Evolutionary conservation across 1,140 invertebrate genomes (phyloP), one percentile per base, ranked within the genome.

Genomic region (Delia radicum): DNA sequence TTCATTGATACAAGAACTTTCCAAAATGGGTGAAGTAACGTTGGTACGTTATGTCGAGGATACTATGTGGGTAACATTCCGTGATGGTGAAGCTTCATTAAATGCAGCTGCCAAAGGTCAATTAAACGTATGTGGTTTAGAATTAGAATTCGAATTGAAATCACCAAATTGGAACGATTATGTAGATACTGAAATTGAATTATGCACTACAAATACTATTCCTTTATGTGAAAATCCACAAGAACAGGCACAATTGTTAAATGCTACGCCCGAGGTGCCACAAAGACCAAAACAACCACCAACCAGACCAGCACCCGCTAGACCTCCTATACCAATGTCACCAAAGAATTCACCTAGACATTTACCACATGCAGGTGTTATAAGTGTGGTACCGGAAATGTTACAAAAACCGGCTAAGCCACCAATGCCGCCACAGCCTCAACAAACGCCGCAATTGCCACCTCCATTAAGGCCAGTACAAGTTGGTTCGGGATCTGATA

Each of bases 1-100:
- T 0, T 79, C 79, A 0, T 73, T 87, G 6, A 85, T 87, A 29
- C 79, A 86, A 24, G 84, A 87, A 77, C 76, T 86, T 2, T 82
- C 84, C 7, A 84, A 86, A 75, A 83, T 86, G 79, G 85, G 85
- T 21, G 94, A 96, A 86, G 93, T 96, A 0, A 94, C 97, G 61
- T 88, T 98, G n/a, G 93, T 94, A 24, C 91, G 96, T 77, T 97
- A 96, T 88, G 92, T 97, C n/a, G 94, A 95, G 65, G 89, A 92
- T 77, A 93, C 93, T 8, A 92, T 98, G 86, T 95, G 94, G 91
- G 91, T 98, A 10, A 97, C 95, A 2, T 98, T 97, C 84, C 89
- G 93, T 79, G 93, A 95, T 81, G 94, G 95, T 0, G 91, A 94
- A 80, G 92, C 91, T 77, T 95, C 96, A 33, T 81, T 98, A 2